phyloP scores from a whole-genome alignment of 2,797 vertebrate species.

The Manis crassicaudata region DNA sequence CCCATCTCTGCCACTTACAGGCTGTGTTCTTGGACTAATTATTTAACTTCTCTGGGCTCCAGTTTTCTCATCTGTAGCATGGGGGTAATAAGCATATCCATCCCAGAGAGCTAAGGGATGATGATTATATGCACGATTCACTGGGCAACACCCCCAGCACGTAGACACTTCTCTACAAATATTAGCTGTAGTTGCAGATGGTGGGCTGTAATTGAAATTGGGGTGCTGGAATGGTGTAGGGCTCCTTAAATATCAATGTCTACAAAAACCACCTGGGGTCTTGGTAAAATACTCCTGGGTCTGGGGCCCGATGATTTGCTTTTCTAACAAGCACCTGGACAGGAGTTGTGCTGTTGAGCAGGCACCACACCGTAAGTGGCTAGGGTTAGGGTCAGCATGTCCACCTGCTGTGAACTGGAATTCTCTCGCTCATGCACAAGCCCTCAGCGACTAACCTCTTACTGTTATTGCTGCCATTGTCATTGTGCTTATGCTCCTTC shows the following conservation, averaged over 20 bases:
- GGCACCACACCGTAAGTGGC: background rate
- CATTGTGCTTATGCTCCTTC: no score
- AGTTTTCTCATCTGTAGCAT: background rate
- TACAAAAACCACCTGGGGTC: background rate
- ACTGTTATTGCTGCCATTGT: rapidly evolving
- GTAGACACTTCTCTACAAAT: background rate
- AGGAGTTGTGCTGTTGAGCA: background rate
- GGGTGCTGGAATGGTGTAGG: background rate
- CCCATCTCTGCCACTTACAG: background rate
- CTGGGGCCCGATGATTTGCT: background rate
- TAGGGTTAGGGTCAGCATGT: rapidly evolving
- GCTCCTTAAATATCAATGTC: background rate
- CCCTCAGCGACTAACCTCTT: rapidly evolving
- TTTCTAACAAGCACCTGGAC: background rate
- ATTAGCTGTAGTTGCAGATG: no score
- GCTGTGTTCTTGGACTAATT: background rate
- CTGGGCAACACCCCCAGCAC: background rate
- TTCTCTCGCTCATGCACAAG: rapidly evolving
- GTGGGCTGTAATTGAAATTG: background rate
- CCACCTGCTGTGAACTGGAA: rapidly evolving
- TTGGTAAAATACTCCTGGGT: background rate
- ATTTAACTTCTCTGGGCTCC: background rate
- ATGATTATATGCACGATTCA: background rate
- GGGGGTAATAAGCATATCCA: background rate
- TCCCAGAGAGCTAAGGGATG: background rate